These are phyloP conservation scores for Trachymyrmex cornetzi DNA, from an alignment of 1,140 invertebrate genomes.

Conservation along the genomic window DNA sequence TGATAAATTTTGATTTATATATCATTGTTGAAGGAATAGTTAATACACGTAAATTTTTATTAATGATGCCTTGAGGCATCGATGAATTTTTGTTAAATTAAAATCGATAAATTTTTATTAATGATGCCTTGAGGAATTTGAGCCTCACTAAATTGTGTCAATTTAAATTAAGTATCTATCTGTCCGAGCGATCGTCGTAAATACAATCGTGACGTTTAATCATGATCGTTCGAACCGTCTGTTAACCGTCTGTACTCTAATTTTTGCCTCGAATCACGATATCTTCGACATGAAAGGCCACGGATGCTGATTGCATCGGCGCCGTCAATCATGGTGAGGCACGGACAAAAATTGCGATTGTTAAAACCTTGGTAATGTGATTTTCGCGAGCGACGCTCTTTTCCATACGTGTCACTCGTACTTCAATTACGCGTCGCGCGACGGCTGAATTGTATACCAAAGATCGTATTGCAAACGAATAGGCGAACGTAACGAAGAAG, in stretches of 20 bases:
- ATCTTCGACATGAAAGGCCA: conserved; percentile 51
- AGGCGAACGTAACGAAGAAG: conserved; percentile 30
- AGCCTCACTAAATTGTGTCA: neutral
- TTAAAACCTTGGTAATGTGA: conserved; percentile 67
- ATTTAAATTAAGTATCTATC: conserved; percentile 4
- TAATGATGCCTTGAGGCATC: no score
- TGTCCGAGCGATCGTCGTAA: neutral
- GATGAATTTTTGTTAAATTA: neutral
- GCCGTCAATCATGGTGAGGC: conserved; percentile 50
- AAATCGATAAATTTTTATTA: neutral
- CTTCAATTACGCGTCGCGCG: conserved; percentile 67
- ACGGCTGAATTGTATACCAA: conserved; percentile 50
- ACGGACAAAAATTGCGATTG: conserved; percentile 66
- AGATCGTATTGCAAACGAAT: conserved; percentile 55
- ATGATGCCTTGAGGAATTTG: neutral
- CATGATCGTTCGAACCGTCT: conserved; percentile 39
- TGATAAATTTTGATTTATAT: conserved; percentile 1
- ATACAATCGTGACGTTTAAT: conserved; percentile 39
- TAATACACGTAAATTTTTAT: neutral
- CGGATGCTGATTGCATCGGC: conserved; percentile 57
- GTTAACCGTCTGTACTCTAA: conserved; percentile 49
- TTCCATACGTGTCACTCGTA: conserved; percentile 46
- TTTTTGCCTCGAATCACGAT: conserved; percentile 35
- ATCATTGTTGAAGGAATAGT: neutral
- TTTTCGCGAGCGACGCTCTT: conserved; percentile 56